A percentile compares a stretch with the other conserved stretches of the same genome.
These are phyloP conservation scores for Latheticus oryzae DNA, from an alignment of 2,888 invertebrate genomes.

Conservation along the genomic window DNA sequence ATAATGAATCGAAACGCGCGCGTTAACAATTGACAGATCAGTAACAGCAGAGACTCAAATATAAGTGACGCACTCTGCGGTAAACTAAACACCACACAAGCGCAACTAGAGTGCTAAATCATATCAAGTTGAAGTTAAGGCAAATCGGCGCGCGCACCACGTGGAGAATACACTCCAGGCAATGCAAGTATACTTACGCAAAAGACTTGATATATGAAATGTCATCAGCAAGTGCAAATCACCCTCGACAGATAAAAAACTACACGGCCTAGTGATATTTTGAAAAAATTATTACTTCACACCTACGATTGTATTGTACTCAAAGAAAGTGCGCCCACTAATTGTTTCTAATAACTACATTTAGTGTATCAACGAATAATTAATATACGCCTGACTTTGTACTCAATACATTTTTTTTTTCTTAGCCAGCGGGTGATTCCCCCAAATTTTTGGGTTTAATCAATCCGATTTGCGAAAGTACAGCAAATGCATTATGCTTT, in stretches of 20 bases:
- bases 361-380: background rate
- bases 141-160: constrained; percentile 41
- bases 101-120: constrained; percentile 38
- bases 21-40: constrained; percentile 40
- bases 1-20: constrained; percentile 35
- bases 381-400: background rate
- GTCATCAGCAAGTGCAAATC: constrained; percentile 19
- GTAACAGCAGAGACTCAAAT: constrained; percentile 22
- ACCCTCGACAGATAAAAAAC: constrained; percentile 7
- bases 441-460: background rate
- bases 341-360: constrained; percentile 8
- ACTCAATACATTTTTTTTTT: too few relatives aligned
- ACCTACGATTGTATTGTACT: constrained; percentile 18
- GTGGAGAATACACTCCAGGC: constrained; percentile 34
- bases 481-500: constrained; percentile 8
- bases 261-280: constrained; percentile 9
- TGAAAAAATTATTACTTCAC: constrained; percentile 7
- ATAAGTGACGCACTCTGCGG: constrained; percentile 26
- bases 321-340: constrained; percentile 25
- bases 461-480: background rate
- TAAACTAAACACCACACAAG: constrained; percentile 28
- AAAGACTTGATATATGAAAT: constrained; percentile 9
- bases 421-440: too few relatives aligned
- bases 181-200: constrained; percentile 23
- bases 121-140: constrained; percentile 21